Evolutionary conservation across 2,888 invertebrate genomes (phyloP), one percentile per base, ranked within the genome.

Genomic region (Myopa tessellatipennis): DNA sequence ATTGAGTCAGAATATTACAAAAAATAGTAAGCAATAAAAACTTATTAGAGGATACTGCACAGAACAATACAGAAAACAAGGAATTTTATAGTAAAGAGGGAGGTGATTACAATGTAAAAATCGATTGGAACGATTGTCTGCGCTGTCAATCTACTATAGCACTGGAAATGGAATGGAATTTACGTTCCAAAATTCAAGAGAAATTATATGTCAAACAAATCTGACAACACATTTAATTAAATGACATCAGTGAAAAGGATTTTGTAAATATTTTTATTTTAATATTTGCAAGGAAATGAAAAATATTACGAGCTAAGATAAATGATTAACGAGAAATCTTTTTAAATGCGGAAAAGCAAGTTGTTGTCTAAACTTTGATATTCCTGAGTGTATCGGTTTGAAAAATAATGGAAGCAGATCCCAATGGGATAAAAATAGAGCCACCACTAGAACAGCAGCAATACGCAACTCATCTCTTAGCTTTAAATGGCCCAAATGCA

Each of bases 351-450:
- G 65, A 2, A 52, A 63, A 61, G 61, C 58, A 73, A 77, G 55
- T 73, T 63, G 60, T 69, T 58, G 52, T 72, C 14, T 63, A 55
- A 76, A 73, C 61, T 77, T 75, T 75, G 69, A 70, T 65, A 74
- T 79, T 78, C 76, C 76, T 79, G 79, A 79, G 72, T 40, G 76
- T 76, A 50, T 78, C 74, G 80, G 80, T 81, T 79, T 79, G 63
- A 65, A 84, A 84, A 88, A 88, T 85, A 87, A 88, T 88, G 88
- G 89, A 89, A 85, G 85, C 88, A 85, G 87, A 88, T 85, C 86
- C 88, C 85, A 88, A 87, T 83, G 85, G 84, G 87, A 89, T 89
- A 85, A 89, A 89, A 86, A 86, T 89, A 84, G 89, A 89, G 85
- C 86, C 87, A 82, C 84, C 87, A 82, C 85, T 88, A 82, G 89